Evolutionary conservation across 1,140 invertebrate genomes (phyloP).

Genomic region (Trinorchestia longiramus): DNA sequence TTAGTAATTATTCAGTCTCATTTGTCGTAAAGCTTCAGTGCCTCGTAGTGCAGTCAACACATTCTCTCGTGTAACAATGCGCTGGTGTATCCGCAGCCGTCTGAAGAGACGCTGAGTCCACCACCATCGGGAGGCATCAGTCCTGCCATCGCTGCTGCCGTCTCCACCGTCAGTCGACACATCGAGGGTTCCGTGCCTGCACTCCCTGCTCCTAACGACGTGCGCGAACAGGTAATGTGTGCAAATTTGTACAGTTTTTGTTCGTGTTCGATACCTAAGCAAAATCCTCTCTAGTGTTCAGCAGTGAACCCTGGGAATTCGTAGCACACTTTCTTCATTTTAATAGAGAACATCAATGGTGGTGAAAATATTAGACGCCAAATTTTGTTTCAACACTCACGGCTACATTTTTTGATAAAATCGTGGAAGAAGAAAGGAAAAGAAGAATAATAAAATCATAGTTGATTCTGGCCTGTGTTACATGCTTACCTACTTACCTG

Average conservation of each 20-base stretch:
- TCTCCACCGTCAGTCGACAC: slow-evolving; percentile 41
- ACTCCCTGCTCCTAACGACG: neutral
- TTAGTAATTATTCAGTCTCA: neutral
- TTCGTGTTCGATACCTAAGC: neutral
- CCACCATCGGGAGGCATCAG: slow-evolving; percentile 21
- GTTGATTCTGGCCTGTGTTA: too few species aligned
- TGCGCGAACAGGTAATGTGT: slow-evolving; percentile 3
- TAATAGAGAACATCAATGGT: too few species aligned
- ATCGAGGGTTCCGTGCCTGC: slow-evolving; percentile 17
- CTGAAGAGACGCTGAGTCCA: neutral
- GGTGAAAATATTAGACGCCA: too few species aligned
- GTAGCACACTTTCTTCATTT: too few species aligned
- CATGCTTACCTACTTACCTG: neutral
- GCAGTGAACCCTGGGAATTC: too few species aligned
- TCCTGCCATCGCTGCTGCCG: slow-evolving; percentile 36
- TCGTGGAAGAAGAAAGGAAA: too few species aligned
- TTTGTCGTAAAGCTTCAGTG: neutral
- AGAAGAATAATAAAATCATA: too few species aligned
- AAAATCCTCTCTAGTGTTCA: too few species aligned
- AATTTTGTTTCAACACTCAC: too few species aligned
- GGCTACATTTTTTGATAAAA: neutral
- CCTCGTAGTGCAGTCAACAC: neutral
- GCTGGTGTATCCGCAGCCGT: neutral
- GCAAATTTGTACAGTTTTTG: neutral
- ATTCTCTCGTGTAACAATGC: neutral